Evolutionary conservation across 2,113 vertebrate genomes (phyloP).

Genomic region (Propithecus coquereli): DNA sequence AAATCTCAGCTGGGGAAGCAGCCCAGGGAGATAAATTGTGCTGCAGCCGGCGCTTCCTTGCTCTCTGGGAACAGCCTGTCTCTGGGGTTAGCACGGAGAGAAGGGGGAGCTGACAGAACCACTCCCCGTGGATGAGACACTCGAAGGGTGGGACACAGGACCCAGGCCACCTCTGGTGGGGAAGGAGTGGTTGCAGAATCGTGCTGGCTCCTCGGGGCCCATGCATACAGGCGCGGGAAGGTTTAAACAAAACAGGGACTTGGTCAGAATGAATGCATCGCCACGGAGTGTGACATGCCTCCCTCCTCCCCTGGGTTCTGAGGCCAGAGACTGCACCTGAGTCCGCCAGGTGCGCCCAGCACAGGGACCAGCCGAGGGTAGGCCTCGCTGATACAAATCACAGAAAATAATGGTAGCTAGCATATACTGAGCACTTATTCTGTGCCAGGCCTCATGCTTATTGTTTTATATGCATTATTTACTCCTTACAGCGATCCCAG

Average conservation of each 20-base stretch:
- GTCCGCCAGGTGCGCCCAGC: neutral
- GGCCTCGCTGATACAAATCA: neutral
- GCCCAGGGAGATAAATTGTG: conserved; percentile 24
- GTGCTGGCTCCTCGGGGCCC: neutral
- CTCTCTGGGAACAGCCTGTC: neutral
- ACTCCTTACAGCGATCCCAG: neutral
- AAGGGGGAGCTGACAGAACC: neutral
- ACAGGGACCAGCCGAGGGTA: neutral
- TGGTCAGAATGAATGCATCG: neutral
- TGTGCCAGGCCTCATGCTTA: neutral
- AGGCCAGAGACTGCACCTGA: neutral
- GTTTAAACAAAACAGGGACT: neutral
- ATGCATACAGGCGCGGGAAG: fast-evolving
- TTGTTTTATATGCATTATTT: neutral
- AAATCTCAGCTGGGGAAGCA: conserved; percentile 28
- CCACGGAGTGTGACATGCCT: neutral
- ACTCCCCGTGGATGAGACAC: neutral
- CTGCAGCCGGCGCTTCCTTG: neutral
- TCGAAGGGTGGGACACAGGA: fast-evolving
- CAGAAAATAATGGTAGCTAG: neutral
- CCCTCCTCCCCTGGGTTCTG: neutral
- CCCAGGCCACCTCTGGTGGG: neutral
- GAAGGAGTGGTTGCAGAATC: neutral
- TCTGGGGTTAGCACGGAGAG: neutral
- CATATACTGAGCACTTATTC: neutral